These are phyloP conservation scores for Rhagoletis zephyria DNA, from an alignment of 1,140 invertebrate genomes.

Conservation along the genomic window DNA sequence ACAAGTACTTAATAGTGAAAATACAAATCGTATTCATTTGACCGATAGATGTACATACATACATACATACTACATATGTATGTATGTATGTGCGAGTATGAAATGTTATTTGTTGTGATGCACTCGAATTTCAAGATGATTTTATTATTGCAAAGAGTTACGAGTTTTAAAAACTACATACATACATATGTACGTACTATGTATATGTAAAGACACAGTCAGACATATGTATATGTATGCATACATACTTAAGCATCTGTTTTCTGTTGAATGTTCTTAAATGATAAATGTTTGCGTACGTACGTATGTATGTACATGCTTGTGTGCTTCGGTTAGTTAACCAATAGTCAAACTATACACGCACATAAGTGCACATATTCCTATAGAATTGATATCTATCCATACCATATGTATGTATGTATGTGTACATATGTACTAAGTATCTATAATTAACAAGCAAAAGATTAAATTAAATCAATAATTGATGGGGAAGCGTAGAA, in stretches of 20 bases:
- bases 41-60: neutral
- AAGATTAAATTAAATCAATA: conserved; percentile 16
- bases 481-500: neutral
- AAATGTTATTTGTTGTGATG: conserved; percentile 47
- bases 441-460: neutral
- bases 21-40: neutral
- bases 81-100: conserved; percentile 26
- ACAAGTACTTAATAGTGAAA: neutral
- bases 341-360: neutral
- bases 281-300: neutral
- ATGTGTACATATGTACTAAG: neutral
- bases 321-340: conserved; percentile 1
- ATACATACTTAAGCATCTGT: neutral
- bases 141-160: conserved; percentile 10
- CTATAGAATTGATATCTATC: neutral
- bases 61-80: too few relatives aligned
- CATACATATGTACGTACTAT: neutral
- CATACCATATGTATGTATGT: neutral
- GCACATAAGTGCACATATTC: neutral
- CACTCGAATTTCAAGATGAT: conserved; percentile 28
- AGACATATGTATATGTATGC: neutral
- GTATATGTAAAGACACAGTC: neutral
- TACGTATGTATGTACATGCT: neutral
- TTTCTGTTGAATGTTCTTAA: conserved; percentile 25
- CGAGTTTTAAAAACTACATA: neutral